These are phyloP conservation scores for Lasaia peninsularis DNA, from an alignment of 1,140 invertebrate genomes.

Conservation along the genomic window DNA sequence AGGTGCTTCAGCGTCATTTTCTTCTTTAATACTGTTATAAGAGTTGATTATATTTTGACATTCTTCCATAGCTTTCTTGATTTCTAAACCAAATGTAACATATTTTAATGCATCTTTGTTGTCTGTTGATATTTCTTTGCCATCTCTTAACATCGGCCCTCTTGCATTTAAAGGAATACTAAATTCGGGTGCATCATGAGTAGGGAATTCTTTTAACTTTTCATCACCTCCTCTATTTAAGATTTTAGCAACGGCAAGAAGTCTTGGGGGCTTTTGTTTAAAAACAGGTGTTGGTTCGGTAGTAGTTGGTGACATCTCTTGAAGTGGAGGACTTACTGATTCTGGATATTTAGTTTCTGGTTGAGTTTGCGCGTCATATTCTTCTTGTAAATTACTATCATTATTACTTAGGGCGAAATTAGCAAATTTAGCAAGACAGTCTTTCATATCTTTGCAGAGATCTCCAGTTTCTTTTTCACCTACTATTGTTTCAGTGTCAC, in stretches of 20 bases:
- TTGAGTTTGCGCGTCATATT: conserved; percentile 19
- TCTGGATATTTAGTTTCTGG: conserved; percentile 43
- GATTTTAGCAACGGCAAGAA: conserved; percentile 53
- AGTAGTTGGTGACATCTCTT: conserved; percentile 61
- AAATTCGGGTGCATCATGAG: conserved; percentile 30
- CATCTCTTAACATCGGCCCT: conserved; percentile 32
- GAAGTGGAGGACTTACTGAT: conserved; percentile 58
- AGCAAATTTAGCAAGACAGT: conserved; percentile 60
- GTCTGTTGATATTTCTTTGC: conserved; percentile 25
- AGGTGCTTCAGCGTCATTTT: conserved; percentile 32
- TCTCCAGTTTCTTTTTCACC: conserved; percentile 52
- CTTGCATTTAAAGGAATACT: conserved; percentile 40
- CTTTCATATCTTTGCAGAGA: conserved; percentile 62
- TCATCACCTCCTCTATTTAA: conserved; percentile 31
- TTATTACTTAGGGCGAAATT: conserved; percentile 52
- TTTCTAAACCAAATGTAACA: conserved; percentile 59
- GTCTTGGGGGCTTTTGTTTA: conserved; percentile 45
- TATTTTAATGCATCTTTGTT: conserved; percentile 55
- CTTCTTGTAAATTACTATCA: conserved; percentile 33
- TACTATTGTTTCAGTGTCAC: conserved; percentile 63
- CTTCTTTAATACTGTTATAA: conserved; percentile 49
- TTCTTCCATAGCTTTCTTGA: conserved; percentile 69
- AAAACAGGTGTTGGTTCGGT: conserved; percentile 54
- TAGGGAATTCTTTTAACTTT: conserved; percentile 34
- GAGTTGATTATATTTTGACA: conserved; percentile 69